Evolutionary conservation across 2,113 vertebrate genomes (phyloP).

Genomic region (Ictidomys tridecemlineatus): DNA sequence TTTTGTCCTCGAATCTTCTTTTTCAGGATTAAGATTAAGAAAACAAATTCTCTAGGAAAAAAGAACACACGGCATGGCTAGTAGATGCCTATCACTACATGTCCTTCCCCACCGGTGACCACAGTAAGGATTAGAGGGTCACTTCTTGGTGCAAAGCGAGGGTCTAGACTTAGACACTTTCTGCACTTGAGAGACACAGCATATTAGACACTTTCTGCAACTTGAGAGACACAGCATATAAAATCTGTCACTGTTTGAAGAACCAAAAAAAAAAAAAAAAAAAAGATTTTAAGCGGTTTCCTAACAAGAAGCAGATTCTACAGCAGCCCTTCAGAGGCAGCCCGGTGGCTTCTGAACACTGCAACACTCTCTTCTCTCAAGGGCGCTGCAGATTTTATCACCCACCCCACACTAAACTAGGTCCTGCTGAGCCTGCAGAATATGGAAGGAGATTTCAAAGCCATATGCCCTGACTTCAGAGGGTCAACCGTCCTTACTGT

Average conservation of each 20-base stretch:
- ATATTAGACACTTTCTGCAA: not conserved
- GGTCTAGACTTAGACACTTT: not conserved
- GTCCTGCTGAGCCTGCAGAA: conserved; percentile 74
- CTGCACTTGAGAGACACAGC: not conserved
- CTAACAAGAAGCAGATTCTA: not conserved
- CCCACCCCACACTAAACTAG: not conserved
- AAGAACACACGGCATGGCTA: not conserved
- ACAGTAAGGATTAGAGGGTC: not conserved
- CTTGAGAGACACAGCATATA: not conserved
- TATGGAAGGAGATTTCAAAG: conserved; percentile 57
- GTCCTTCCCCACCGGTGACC: not conserved
- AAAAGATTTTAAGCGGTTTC: too few relatives aligned
- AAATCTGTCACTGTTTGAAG: not conserved
- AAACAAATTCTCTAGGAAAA: not conserved
- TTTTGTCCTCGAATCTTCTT: conserved; percentile 41
- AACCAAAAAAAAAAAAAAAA: not conserved
- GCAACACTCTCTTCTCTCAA: conserved; percentile 50
- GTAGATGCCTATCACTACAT: not conserved
- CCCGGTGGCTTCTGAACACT: not conserved
- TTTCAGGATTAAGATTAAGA: conserved; percentile 30
- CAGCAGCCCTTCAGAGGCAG: not conserved
- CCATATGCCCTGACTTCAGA: not conserved
- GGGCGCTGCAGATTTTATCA: conserved; percentile 61
- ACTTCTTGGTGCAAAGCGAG: not conserved
- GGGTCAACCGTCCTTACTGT: not conserved